Base-by-base conservation (phyloP, 2,888 invertebrate genomes). In the Drosophila ezoana region DNA sequence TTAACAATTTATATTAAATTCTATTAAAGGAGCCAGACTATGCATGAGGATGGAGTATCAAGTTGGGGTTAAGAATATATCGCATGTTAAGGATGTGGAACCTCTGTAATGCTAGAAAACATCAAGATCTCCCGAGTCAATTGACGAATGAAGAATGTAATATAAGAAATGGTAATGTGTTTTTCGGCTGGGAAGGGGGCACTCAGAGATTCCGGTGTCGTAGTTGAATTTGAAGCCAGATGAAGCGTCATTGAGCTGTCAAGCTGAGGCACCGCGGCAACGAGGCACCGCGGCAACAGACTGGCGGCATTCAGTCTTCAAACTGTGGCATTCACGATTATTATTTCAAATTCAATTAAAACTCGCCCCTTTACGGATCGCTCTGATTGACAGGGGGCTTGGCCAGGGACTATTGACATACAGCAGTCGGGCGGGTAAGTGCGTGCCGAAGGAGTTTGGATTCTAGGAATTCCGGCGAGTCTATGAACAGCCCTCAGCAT, bases 311-410 rank as follows among this genome's bases (percentile, higher is more conserved):
- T 38, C 43, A 38, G 47, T 45, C 56, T 56, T 62, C 58, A 41
- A 54, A 54, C 16, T 20, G 14, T 18, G 35, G 35, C 28, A 35
- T 40, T 11, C 48, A 58, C 71, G 57, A 63, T 73, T 71, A 58
- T 73, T 71, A 66, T 75, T 79, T 72, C 58, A 66, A 75, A 88
- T 88, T 83, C 81, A 86, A 84, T 84, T 88, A 83, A 84, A 80
- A 63, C 63, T 58, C 62, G 66, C 63, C 70, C 72, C 58, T 41
- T 63, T 54, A 38, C 33, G 43, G 40, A 45, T 65, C 47, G 38
- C 70, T 49, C 32, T 86, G 89, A 88, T 86, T 84, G 84, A 88
- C 87, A 80, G 63, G 57, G 47, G 48, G 35, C 48, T 59, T 54
- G 33, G 71, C 48, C 71, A 47, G 37, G 8, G 33, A 37, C 14